Evolutionary conservation across 2,888 invertebrate genomes (phyloP).

Genomic region (Metalampra italica): DNA sequence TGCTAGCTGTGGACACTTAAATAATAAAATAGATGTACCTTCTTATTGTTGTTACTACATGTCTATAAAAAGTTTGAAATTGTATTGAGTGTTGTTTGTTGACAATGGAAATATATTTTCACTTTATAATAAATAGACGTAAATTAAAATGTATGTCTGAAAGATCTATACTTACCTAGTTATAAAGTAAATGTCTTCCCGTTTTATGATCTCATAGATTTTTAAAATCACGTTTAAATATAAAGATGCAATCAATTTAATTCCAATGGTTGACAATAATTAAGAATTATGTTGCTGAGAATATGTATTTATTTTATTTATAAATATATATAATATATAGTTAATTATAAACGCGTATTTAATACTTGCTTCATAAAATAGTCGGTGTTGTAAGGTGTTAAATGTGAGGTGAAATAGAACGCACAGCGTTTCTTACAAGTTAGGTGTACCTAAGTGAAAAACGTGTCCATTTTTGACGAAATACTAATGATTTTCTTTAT

Average conservation of each 20-base stretch:
- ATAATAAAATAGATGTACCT: not conserved
- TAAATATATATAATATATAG: no score
- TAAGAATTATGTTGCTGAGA: no score
- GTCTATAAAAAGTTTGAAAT: not conserved
- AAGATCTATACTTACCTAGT: not conserved
- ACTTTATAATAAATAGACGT: not conserved
- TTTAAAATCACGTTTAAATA: not conserved
- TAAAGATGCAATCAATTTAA: no score
- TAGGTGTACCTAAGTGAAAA: no score
- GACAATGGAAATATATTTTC: slow-evolving; percentile 64
- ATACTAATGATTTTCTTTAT: not conserved
- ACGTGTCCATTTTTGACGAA: not conserved
- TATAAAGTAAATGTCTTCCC: not conserved
- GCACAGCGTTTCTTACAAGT: not conserved
- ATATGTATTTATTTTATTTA: no score
- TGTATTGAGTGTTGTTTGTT: slow-evolving; percentile 20
- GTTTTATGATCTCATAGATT: no score
- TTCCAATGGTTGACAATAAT: no score
- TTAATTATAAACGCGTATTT: not conserved
- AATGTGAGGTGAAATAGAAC: not conserved
- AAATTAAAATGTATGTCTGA: not conserved
- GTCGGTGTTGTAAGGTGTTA: not conserved
- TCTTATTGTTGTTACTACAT: not conserved
- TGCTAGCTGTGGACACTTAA: no score
- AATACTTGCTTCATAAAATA: not conserved